phyloP scores from a whole-genome alignment of 2,888 invertebrate species.

The Malthinus seriepunctatus region DNA sequence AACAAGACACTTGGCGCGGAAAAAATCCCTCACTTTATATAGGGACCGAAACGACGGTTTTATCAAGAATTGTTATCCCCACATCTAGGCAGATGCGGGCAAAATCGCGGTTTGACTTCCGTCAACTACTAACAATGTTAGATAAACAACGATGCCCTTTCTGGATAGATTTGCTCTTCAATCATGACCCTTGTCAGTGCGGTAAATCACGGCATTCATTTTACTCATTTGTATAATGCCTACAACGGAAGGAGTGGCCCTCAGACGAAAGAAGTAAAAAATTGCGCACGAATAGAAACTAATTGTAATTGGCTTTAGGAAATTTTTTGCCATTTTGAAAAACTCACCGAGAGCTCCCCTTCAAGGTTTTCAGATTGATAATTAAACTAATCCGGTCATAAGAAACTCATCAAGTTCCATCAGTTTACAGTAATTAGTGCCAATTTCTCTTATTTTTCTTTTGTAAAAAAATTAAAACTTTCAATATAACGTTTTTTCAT shows the following conservation, averaged over 20 bases:
- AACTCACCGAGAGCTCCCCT: neutral
- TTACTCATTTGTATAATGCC: conserved; percentile 32
- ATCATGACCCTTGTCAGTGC: conserved; percentile 28
- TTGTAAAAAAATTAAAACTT: too few species aligned
- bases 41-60: conserved; percentile 24
- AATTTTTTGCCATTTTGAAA: neutral
- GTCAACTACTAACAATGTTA: conserved; percentile 33
- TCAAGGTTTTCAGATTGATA: neutral
- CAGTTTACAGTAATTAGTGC: too few species aligned
- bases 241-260: conserved; percentile 20
- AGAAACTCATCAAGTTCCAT: too few species aligned
- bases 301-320: conserved; percentile 14
- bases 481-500: too few species aligned
- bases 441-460: too few species aligned
- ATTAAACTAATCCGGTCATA: too few species aligned
- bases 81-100: conserved; percentile 17
- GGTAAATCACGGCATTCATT: conserved; percentile 34
- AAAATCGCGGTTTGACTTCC: conserved; percentile 30
- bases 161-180: conserved; percentile 28
- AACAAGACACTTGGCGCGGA: conserved; percentile 11
- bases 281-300: conserved; percentile 8
- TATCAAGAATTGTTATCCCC: conserved; percentile 27
- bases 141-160: conserved; percentile 32
- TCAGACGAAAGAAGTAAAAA: conserved; percentile 14
- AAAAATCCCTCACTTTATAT: conserved; percentile 22